Percentiles rank a stretch among this genome's conserved stretches.
Conservation (phyloP, 2,888 invertebrate species). For the Caenorhabditis sinica region DNA sequence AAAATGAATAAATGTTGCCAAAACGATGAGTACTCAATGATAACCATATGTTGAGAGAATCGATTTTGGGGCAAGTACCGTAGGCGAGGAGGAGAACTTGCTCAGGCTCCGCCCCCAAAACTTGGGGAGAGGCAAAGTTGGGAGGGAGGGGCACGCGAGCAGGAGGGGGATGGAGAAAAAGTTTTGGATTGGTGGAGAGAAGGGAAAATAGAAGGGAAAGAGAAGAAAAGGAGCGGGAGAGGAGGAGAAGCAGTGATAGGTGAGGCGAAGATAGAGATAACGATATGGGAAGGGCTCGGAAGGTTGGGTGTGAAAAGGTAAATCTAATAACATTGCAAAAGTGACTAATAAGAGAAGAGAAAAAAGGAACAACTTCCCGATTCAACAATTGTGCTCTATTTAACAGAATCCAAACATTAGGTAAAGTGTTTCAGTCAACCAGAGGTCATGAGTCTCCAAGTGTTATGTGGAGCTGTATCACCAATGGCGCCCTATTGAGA, state of each 20-base stretch:
- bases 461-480: too few relatives aligned
- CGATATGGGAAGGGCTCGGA: neutral
- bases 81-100: conserved; percentile 32
- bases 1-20: conserved; percentile 5
- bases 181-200: conserved; percentile 1
- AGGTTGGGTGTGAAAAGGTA: too few relatives aligned
- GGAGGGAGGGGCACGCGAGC: conserved; percentile 18
- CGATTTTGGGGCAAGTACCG: conserved; percentile 1
- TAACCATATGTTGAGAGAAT: conserved; percentile 41
- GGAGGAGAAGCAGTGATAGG: neutral
- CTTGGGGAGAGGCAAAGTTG: conserved; percentile 1
- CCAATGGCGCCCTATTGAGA: too few relatives aligned
- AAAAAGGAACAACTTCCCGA: too few relatives aligned
- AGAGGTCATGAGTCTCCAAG: too few relatives aligned
- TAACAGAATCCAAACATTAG: too few relatives aligned
- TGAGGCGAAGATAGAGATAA: neutral
- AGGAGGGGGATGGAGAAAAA: neutral
- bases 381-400: too few relatives aligned
- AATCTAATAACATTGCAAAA: too few relatives aligned
- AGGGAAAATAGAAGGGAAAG: neutral
- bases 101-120: conserved; percentile 32
- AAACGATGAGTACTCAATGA: conserved; percentile 30
- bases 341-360: too few relatives aligned
- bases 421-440: too few relatives aligned
- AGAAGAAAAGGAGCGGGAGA: neutral